These are phyloP conservation scores for Drosophila glabriapex DNA, from an alignment of 2,888 invertebrate genomes.

Conservation along the genomic window DNA sequence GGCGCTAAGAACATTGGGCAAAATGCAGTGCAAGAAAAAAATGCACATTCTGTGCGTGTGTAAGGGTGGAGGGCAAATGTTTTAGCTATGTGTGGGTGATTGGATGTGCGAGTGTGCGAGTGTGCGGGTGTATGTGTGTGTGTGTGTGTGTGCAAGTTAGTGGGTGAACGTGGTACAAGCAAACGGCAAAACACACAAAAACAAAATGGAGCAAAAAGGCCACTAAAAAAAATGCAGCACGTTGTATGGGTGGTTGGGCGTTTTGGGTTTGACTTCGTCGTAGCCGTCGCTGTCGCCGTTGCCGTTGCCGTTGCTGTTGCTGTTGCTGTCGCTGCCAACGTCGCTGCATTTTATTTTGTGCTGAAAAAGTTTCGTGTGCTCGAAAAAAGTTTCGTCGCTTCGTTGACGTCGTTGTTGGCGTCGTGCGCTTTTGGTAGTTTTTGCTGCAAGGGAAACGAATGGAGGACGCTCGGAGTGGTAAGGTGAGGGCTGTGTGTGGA, in stretches of 20 bases:
- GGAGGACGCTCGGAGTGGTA: conserved; percentile 23
- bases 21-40: conserved; percentile 69
- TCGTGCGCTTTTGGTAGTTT: conserved; percentile 73
- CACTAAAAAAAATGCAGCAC: conserved; percentile 71
- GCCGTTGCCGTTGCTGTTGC: conserved; percentile 24
- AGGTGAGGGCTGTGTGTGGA: background rate
- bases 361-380: conserved; percentile 86
- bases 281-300: conserved; percentile 26
- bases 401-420: conserved; percentile 74
- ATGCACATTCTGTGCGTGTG: conserved; percentile 68
- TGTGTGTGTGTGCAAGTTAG: conserved; percentile 33
- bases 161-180: conserved; percentile 50
- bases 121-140: conserved; percentile 36
- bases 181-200: conserved; percentile 81
- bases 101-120: conserved; percentile 30
- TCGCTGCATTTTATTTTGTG: conserved; percentile 81
- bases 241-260: conserved; percentile 42
- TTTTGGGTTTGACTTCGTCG: conserved; percentile 58
- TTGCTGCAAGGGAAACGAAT: conserved; percentile 67
- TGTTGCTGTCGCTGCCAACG: conserved; percentile 44
- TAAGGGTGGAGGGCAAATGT: conserved; percentile 44
- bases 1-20: conserved; percentile 78
- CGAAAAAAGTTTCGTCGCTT: conserved; percentile 84
- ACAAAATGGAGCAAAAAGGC: conserved; percentile 79
- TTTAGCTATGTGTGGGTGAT: conserved; percentile 25